A percentile compares a stretch with the other conserved stretches of the same genome.
These are phyloP conservation scores for Diorhabda elongata DNA, from an alignment of 1,140 invertebrate species.

Conservation along the genomic window DNA sequence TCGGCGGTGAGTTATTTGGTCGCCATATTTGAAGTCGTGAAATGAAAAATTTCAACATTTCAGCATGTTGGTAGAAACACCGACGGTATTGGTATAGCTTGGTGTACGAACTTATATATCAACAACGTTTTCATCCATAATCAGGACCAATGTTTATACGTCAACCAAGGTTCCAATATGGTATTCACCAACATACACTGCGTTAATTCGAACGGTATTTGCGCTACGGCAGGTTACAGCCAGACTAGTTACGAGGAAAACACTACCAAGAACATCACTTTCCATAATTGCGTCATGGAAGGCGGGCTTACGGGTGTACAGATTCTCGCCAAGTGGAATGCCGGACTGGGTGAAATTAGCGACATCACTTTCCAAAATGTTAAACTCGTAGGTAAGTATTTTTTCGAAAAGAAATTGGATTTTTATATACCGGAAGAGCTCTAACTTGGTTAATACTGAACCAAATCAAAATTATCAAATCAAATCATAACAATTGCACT, in stretches of 20 bases:
- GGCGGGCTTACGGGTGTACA: not conserved
- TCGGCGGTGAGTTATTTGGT: too few species aligned
- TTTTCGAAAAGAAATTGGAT: too few species aligned
- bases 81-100: not conserved
- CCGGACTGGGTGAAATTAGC: not conserved
- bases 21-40: too few species aligned
- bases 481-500: too few species aligned
- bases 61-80: not conserved
- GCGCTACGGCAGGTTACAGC: not conserved
- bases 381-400: not conserved
- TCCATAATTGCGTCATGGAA: not conserved
- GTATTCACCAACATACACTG: not conserved
- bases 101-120: not conserved
- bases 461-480: too few species aligned
- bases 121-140: constrained; percentile 1
- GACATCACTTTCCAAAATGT: not conserved
- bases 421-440: too few species aligned
- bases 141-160: constrained; percentile 2
- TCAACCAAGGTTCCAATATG: not conserved
- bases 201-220: not conserved
- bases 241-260: not conserved
- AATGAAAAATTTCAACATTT: too few species aligned
- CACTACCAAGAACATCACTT: not conserved
- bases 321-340: not conserved
- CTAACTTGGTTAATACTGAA: too few species aligned